phyloP scores from a whole-genome alignment of 53 echinoderm and acorn worm species.

The Actinopyga echinites region DNA sequence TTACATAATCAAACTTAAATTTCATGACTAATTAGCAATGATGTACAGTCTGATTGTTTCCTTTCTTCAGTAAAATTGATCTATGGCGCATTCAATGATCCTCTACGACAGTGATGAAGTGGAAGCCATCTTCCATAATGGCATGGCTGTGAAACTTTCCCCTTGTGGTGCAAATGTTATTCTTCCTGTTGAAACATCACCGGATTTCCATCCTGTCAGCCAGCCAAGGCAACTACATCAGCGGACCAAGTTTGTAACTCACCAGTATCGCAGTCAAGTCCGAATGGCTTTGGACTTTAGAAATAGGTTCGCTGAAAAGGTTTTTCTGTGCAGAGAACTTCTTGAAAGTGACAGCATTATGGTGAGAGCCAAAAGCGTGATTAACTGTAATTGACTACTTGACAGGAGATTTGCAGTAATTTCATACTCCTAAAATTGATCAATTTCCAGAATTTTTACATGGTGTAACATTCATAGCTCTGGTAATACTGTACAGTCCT shows the following conservation, averaged over 20 bases:
- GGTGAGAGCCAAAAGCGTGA: background rate
- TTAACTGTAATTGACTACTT: too few relatives aligned
- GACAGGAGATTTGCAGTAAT: too few relatives aligned
- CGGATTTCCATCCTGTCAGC: too few relatives aligned
- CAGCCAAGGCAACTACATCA: background rate
- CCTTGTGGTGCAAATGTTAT: background rate
- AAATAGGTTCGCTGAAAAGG: background rate
- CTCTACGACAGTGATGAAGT: background rate
- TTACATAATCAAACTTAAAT: too few relatives aligned
- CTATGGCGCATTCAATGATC: background rate
- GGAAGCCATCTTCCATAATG: background rate
- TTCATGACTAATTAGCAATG: too few relatives aligned
- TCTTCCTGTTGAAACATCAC: background rate
- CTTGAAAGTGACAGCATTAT: background rate
- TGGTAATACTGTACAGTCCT: too few relatives aligned
- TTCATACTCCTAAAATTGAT: too few relatives aligned
- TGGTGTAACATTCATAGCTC: too few relatives aligned
- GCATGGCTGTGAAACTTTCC: background rate
- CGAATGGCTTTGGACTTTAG: constrained; percentile 14
- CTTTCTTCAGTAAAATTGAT: too few relatives aligned
- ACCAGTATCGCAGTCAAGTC: background rate
- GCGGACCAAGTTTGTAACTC: background rate
- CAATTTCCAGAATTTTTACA: too few relatives aligned
- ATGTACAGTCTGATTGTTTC: too few relatives aligned
- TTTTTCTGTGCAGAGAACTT: constrained; percentile 12